Conservation (phyloP, 2,797 vertebrate genomes). For the Enteromius argenteus region DNA sequence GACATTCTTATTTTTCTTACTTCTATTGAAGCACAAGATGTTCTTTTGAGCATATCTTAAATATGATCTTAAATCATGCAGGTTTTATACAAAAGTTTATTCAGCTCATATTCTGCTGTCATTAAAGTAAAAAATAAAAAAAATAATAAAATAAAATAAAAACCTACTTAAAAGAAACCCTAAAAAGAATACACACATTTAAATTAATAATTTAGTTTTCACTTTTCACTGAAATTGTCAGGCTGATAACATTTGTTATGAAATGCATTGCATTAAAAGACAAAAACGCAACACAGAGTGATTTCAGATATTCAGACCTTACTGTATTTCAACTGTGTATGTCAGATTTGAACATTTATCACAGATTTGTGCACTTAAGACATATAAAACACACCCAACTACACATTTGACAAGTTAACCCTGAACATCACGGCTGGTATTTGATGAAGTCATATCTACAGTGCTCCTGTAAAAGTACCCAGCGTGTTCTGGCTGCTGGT, state of each 20-base stretch:
- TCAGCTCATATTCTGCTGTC: neutral
- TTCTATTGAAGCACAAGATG: neutral
- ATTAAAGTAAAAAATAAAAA: neutral
- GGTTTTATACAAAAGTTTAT: neutral
- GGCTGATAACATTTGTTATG: neutral
- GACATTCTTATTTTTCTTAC: neutral
- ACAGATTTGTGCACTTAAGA: neutral
- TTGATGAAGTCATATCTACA: slow-evolving; percentile 5
- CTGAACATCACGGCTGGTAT: slow-evolving; percentile 5
- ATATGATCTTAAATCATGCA: neutral
- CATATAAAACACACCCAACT: neutral
- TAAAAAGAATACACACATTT: no score
- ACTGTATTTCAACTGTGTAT: neutral
- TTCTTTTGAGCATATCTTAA: neutral
- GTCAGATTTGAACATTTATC: neutral
- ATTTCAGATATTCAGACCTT: neutral
- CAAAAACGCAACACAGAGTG: neutral
- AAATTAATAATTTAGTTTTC: neutral
- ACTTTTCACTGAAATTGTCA: neutral
- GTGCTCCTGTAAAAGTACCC: slow-evolving; percentile 22
- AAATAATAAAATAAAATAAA: neutral
- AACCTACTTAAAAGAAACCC: neutral
- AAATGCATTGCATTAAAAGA: neutral
- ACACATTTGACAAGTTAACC: slow-evolving; percentile 25
- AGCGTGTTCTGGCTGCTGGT: neutral